Evolutionary conservation across 1,140 invertebrate species (phyloP), one percentile per base, ranked within the genome.

Genomic region (Brachionus rubens): DNA sequence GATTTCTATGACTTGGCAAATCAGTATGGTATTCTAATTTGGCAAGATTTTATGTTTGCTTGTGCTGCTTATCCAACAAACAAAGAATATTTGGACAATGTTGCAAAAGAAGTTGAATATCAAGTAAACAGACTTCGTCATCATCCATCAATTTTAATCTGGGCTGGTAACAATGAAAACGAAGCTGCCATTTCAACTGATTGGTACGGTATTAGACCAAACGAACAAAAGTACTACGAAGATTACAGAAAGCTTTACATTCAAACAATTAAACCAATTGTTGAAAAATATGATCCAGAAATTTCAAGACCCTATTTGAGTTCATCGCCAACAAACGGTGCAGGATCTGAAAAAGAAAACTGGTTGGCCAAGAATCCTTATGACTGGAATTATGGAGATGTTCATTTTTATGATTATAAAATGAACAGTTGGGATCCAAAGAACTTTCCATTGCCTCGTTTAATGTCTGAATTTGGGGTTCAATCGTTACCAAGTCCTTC

Each of bases 151-250:
- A 89, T 99, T 54, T 89, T 92, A 0, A 93, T 92, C 9, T 87
- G 84, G 90, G 91, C 93, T 14, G 94, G 92, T 3, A 99, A 98
- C 82, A 99, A 99, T 84, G 96, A 99, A 85, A 98, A 98, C 82
- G 96, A 99, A 87, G 90, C 88, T 28, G 94, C 92, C 0, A 83
- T 98, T 1, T 86, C 88, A 47, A 88, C 88, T 40, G 90, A 93
- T 81, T 96, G 93, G 93, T 88, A 78, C 75, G 24, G 30, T 48
- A 62, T 56, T 14, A 28, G 75, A n/a, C 41, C 30, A 9, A 77
- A 81, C 33, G 81, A 79, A 67, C 78, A 78, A 1, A 41, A 70
- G 2, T 86, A 84, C 72, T 89, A 89, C 79, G 78, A 84, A 0
- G 93, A 98, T 83, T 99, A 97, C 81, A 83, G 92, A 0, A 89